These are phyloP conservation scores for Rhinophrynus dorsalis DNA, from an alignment of 2,797 vertebrate genomes.

Conservation along the genomic window DNA sequence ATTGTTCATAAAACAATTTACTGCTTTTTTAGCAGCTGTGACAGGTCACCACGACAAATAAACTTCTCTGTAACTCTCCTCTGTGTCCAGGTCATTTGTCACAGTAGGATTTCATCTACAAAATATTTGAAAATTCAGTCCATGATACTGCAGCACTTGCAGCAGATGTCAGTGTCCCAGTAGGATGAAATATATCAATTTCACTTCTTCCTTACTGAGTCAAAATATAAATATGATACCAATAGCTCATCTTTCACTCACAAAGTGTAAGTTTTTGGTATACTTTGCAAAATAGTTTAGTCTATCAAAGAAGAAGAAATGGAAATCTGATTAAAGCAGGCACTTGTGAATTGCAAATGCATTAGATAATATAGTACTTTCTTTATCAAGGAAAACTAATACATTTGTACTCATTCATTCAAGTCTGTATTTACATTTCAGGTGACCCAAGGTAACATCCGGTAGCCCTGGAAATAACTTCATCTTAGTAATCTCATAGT, in stretches of 20 bases:
- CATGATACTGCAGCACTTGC: constrained; percentile 17
- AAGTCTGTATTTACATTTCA: too few relatives aligned
- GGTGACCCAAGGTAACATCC: too few relatives aligned
- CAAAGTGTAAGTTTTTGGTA: neutral
- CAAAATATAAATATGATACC: neutral
- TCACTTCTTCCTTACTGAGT: constrained; percentile 10
- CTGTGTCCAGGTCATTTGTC: constrained; percentile 33
- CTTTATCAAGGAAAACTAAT: too few relatives aligned
- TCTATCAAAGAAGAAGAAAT: neutral
- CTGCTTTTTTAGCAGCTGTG: constrained; percentile 21
- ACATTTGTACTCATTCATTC: too few relatives aligned
- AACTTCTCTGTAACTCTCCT: constrained; percentile 25
- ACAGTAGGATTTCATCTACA: constrained; percentile 23
- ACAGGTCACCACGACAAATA: constrained; percentile 33
- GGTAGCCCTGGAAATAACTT: too few relatives aligned
- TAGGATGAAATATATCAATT: constrained; percentile 31
- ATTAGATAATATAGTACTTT: too few relatives aligned
- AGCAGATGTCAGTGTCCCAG: constrained; percentile 15
- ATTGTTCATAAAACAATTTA: too few relatives aligned
- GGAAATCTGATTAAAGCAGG: too few relatives aligned
- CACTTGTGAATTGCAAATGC: too few relatives aligned
- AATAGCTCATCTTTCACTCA: constrained; percentile 4
- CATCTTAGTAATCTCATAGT: too few relatives aligned
- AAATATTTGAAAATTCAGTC: constrained; percentile 41
- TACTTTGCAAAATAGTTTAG: neutral